Percentiles rank a stretch among this genome's conserved stretches.
These are phyloP conservation scores for Ardeotis arabs DNA, from an alignment of 2,113 vertebrate genomes.

Conservation along the genomic window DNA sequence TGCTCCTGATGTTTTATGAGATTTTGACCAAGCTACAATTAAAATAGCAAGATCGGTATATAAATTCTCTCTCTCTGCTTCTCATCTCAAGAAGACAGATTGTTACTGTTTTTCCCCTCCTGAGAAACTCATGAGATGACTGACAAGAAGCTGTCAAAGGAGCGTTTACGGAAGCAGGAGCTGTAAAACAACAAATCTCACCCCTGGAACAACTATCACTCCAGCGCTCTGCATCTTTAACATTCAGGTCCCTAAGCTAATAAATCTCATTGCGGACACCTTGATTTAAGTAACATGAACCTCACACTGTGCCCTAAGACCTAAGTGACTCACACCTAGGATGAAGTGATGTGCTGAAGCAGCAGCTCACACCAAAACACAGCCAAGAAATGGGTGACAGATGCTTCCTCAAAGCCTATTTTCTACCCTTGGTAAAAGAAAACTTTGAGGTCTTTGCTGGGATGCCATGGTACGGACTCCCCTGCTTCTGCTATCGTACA, in stretches of 20 bases:
- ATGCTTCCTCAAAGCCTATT: neutral
- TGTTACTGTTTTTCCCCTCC: conserved; percentile 1
- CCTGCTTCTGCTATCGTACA: neutral
- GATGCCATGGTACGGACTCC: neutral
- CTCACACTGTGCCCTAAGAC: neutral
- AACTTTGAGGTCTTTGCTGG: neutral
- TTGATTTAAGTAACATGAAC: neutral
- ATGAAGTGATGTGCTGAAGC: neutral
- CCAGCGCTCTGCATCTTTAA: neutral
- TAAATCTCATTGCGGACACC: neutral
- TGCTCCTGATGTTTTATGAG: conserved; percentile 40
- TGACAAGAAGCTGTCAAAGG: conserved; percentile 44
- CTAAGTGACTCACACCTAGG: neutral
- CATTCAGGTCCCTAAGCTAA: neutral
- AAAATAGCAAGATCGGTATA: conserved; percentile 33
- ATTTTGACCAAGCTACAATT: conserved; percentile 41
- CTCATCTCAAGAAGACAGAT: conserved; percentile 31
- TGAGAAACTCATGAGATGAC: conserved; percentile 20
- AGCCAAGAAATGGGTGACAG: neutral
- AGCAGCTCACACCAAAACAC: neutral
- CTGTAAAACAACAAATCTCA: conserved; percentile 11
- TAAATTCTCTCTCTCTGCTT: conserved; percentile 16
- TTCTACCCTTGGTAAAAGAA: neutral
- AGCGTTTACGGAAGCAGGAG: neutral
- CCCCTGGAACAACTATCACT: neutral